Conservation (phyloP, 2,888 invertebrate species). For the Campoletis raptor region DNA sequence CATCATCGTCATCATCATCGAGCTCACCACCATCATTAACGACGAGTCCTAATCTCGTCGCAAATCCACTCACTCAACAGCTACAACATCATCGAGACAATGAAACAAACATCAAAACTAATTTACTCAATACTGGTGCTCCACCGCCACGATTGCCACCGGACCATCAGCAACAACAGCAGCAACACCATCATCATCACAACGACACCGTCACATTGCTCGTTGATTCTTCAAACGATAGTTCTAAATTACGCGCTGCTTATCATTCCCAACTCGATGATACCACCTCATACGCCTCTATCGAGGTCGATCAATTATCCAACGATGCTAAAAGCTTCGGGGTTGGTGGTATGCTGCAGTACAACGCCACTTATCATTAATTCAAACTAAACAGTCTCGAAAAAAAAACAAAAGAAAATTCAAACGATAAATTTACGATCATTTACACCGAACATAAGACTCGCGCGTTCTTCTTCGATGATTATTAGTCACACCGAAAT, state of each 20-base stretch:
- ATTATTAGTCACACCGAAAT: too few relatives aligned
- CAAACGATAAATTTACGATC: neutral
- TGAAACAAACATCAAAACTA: conserved; percentile 18
- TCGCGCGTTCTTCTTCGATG: neutral
- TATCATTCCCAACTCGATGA: conserved; percentile 79
- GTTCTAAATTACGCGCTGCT: conserved; percentile 74
- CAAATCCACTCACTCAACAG: neutral
- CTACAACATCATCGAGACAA: conserved; percentile 55
- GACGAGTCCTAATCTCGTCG: conserved; percentile 34
- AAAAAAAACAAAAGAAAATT: neutral
- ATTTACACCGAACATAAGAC: neutral
- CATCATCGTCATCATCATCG: conserved; percentile 33
- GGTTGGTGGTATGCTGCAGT: conserved; percentile 81
- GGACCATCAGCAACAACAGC: conserved; percentile 28
- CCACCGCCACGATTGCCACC: conserved; percentile 68
- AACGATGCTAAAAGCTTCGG: conserved; percentile 80
- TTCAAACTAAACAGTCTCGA: conserved; percentile 38
- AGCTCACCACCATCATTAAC: conserved; percentile 16
- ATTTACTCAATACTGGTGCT: conserved; percentile 42
- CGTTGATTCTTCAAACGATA: conserved; percentile 58
- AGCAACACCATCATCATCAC: conserved; percentile 14
- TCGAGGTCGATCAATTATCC: conserved; percentile 77
- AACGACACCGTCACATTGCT: conserved; percentile 38
- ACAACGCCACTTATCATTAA: conserved; percentile 83
- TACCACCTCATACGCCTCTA: conserved; percentile 72